Evolutionary conservation across 2,888 invertebrate genomes (phyloP).

Genomic region (Agonopterix heracliana): DNA sequence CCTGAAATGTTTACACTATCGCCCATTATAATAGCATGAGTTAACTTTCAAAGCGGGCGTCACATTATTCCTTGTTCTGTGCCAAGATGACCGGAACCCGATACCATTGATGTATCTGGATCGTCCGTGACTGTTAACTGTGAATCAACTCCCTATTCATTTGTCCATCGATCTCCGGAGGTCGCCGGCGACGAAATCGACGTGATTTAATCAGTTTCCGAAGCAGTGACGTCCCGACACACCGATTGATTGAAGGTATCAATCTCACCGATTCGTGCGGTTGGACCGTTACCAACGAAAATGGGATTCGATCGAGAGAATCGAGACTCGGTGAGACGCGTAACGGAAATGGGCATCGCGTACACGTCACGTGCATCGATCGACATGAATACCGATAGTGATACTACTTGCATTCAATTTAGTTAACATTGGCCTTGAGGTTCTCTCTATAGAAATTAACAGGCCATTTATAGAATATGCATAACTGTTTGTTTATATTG

Average conservation of each 20-base stretch:
- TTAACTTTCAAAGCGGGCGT: background rate
- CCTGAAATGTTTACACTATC: no score
- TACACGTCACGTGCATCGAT: constrained; percentile 53
- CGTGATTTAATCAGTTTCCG: constrained; percentile 71
- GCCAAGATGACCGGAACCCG: constrained; percentile 10
- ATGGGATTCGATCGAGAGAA: constrained; percentile 55
- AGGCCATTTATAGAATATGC: constrained; percentile 30
- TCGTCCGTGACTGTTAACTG: constrained; percentile 59
- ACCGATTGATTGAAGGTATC: constrained; percentile 68
- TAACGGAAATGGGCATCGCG: constrained; percentile 68
- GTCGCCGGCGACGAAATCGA: constrained; percentile 52
- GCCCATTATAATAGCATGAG: background rate
- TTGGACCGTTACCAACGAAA: constrained; percentile 62
- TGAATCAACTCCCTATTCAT: constrained; percentile 51
- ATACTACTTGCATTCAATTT: constrained; percentile 62
- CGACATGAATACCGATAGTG: constrained; percentile 66
- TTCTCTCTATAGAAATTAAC: constrained; percentile 43
- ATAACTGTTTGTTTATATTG: constrained; percentile 28
- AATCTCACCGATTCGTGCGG: constrained; percentile 66
- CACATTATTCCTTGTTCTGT: no score
- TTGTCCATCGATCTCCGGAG: constrained; percentile 36
- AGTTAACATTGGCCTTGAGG: constrained; percentile 36
- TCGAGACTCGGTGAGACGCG: constrained; percentile 30
- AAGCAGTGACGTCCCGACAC: constrained; percentile 58
- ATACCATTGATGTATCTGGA: constrained; percentile 47